Evolutionary conservation across 1,140 invertebrate species (phyloP).

Genomic region (Drosophila pallidifrons): DNA sequence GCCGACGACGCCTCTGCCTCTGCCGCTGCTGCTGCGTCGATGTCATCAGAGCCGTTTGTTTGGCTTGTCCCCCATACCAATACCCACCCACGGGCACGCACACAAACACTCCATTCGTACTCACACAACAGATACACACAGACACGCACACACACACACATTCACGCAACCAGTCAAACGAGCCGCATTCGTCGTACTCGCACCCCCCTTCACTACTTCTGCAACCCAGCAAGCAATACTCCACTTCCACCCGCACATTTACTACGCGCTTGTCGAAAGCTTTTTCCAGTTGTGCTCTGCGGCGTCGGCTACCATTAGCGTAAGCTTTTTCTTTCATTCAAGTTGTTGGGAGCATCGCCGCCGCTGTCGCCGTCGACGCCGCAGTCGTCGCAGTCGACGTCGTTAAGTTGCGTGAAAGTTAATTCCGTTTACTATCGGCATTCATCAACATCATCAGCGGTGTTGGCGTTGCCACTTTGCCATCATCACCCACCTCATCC

Average conservation of each 20-base stretch:
- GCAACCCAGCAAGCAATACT: not conserved
- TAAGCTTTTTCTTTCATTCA: slow-evolving; percentile 83
- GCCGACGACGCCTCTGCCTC: not conserved
- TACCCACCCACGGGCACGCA: slow-evolving; percentile 11
- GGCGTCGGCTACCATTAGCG: slow-evolving; percentile 60
- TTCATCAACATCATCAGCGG: slow-evolving; percentile 78
- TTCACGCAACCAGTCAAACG: slow-evolving; percentile 42
- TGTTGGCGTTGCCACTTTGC: slow-evolving; percentile 47
- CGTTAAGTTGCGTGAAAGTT: slow-evolving; percentile 79
- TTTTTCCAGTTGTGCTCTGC: slow-evolving; percentile 56
- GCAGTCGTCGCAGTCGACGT: slow-evolving; percentile 45
- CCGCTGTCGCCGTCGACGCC: not conserved
- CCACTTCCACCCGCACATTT: slow-evolving; percentile 70
- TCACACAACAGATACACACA: not conserved
- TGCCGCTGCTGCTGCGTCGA: slow-evolving; percentile 25
- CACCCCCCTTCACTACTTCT: not conserved
- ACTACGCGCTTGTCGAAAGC: slow-evolving; percentile 79
- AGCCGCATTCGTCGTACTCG: slow-evolving; percentile 26
- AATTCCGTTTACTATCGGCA: slow-evolving; percentile 83
- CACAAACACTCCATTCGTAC: not conserved
- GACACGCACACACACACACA: not conserved
- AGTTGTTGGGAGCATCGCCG: slow-evolving; percentile 55
- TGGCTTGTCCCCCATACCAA: slow-evolving; percentile 16
- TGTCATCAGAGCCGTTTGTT: slow-evolving; percentile 43
- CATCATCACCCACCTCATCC: not conserved